phyloP scores from a whole-genome alignment of 2,888 invertebrate species.

The Malacosoma neustria region DNA sequence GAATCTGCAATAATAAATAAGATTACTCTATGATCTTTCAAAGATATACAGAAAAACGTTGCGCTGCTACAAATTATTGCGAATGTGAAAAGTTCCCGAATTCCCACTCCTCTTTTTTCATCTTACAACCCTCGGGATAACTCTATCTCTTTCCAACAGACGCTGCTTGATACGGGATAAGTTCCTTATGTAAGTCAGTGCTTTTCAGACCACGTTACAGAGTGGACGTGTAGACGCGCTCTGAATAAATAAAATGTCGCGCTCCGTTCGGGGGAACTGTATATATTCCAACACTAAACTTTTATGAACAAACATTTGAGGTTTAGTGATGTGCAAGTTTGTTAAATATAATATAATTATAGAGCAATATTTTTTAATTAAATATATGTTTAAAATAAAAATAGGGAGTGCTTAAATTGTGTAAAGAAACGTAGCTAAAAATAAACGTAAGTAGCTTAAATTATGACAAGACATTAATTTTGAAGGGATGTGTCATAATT shows the following conservation, averaged over 20 bases:
- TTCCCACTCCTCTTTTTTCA: slow-evolving; percentile 47
- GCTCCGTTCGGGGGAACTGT: not conserved
- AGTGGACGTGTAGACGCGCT: slow-evolving; percentile 31
- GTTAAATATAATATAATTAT: slow-evolving; percentile 8
- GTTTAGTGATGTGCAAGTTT: not conserved
- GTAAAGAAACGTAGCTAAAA: not conserved
- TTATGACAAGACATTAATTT: slow-evolving; percentile 51
- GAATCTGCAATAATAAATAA: too few species aligned
- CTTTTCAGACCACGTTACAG: slow-evolving; percentile 27
- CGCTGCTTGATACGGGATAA: slow-evolving; percentile 50
- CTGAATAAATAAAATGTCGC: slow-evolving; percentile 37
- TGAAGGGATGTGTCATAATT: slow-evolving; percentile 50
- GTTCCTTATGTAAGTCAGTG: slow-evolving; percentile 73
- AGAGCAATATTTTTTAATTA: not conserved
- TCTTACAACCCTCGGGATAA: slow-evolving; percentile 50
- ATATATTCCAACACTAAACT: slow-evolving; percentile 18
- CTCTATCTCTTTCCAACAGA: slow-evolving; percentile 48
- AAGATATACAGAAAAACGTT: not conserved
- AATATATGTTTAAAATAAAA: not conserved
- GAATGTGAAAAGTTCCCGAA: slow-evolving; percentile 52
- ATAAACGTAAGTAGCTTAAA: slow-evolving; percentile 29
- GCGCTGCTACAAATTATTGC: slow-evolving; percentile 5
- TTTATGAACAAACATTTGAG: slow-evolving; percentile 29
- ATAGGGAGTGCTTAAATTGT: not conserved
- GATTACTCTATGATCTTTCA: too few species aligned